Evolutionary conservation across 1,140 invertebrate genomes (phyloP).

Genomic region (Atta texana): DNA sequence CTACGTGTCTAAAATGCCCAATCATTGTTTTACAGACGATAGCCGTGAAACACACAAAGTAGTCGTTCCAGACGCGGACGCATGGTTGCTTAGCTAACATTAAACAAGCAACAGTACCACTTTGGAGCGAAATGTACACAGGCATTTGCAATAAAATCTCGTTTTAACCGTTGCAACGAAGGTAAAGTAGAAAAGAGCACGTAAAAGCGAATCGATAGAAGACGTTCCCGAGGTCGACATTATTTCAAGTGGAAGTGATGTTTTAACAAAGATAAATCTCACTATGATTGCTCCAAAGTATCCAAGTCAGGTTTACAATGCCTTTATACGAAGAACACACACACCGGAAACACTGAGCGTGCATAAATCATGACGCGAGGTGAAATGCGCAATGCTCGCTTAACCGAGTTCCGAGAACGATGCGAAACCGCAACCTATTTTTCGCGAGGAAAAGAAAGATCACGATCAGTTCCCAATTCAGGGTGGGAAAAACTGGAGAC

Average conservation of each 20-base stretch:
- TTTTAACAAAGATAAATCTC: slow-evolving; percentile 22
- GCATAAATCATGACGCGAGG: slow-evolving; percentile 48
- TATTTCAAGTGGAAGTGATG: slow-evolving; percentile 1
- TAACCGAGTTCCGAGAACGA: slow-evolving; percentile 28
- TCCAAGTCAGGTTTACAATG: not conserved
- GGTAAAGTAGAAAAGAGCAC: not conserved
- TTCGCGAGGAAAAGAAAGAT: slow-evolving; percentile 31
- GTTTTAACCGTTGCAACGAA: not conserved
- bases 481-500: not conserved
- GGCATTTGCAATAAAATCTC: slow-evolving; percentile 50
- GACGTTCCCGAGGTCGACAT: not conserved
- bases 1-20: slow-evolving; percentile 1
- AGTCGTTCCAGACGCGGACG: not conserved
- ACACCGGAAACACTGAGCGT: slow-evolving; percentile 13
- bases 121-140: slow-evolving; percentile 21
- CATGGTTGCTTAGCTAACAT: slow-evolving; percentile 56
- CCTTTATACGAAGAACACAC: not conserved
- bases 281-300: not conserved
- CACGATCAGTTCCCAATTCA: slow-evolving; percentile 26
- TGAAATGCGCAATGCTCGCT: slow-evolving; percentile 7
- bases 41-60: slow-evolving; percentile 10
- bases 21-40: slow-evolving; percentile 1
- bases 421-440: slow-evolving; percentile 46
- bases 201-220: not conserved
- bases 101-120: slow-evolving; percentile 48